Base-by-base conservation (phyloP, 2,797 vertebrate genomes). In the Triplophysa bombifrons region DNA sequence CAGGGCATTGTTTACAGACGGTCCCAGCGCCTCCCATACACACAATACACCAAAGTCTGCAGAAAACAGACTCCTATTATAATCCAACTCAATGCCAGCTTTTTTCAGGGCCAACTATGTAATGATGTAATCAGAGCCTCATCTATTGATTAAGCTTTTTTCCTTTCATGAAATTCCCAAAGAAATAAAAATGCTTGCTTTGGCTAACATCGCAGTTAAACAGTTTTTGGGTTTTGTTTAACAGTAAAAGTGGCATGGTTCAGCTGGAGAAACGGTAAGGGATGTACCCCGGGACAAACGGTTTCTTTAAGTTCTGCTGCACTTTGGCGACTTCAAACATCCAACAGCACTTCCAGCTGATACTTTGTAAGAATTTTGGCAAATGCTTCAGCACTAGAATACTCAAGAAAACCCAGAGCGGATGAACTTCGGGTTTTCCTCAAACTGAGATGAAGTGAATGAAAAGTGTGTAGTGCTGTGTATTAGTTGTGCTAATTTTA, bases 1-100 rank as follows among this genome's bases (percentile, higher is more conserved):
- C 86, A 88, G 76, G 82, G 82, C 84, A 91, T 92, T 93, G 92
- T 94, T 91, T 90, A 91, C 88, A 89, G 89, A 90, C 88, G 85
- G 90, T 91, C 84, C 89, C 61, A 64, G 82, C 50, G 27, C 88
- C 87, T 83, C 90, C 86, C 79, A 86, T 88, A 85, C 85, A 89
- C 82, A 92, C 90, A 92, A 90, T 89, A 90, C 87, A 88, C 88
- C 86, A 90, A 93, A 89, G 88, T 90, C 88, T 86, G 77, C 76
- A 30, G 79, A 88, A 88, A 92, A 91, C 89, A 92, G 85, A 86
- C 84, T 66, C 82, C 69, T 85, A 90, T 92, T 91, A 88, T 91
- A 80, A 80, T 78, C 83, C 84, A 85, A 83, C 84, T 83, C 85
- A 82, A 63, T 83, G 80, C 75, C 83, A 68, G 69, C 50, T 72